A percentile compares a stretch with the other conserved stretches of the same genome.
These are phyloP conservation scores for Rhabdomys dilectus DNA, from an alignment of 2,113 vertebrate species.

Conservation along the genomic window DNA sequence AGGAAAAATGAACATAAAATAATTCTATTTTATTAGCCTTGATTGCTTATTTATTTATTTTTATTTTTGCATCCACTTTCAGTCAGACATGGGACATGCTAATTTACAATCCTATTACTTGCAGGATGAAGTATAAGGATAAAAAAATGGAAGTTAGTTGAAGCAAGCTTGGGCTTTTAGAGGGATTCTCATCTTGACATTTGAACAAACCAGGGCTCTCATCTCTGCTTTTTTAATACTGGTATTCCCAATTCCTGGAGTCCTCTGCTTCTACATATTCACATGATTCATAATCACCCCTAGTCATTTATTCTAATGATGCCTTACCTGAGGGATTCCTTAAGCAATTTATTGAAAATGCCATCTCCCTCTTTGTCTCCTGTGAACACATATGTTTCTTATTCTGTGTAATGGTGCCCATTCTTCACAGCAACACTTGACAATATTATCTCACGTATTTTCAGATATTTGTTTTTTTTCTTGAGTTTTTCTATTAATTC, in stretches of 20 bases:
- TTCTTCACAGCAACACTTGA: not conserved
- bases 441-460: not conserved
- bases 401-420: not conserved
- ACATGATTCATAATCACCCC: not conserved
- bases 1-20: not conserved
- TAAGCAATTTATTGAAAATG: not conserved
- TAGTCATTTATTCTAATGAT: not conserved
- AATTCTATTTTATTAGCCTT: not conserved
- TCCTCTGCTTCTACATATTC: not conserved
- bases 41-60: not conserved
- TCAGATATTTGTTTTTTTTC: not conserved
- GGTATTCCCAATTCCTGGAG: not conserved
- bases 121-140: too few species aligned
- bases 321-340: not conserved
- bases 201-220: not conserved
- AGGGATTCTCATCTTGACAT: not conserved
- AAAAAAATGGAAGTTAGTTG: not conserved
- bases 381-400: not conserved
- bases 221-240: not conserved
- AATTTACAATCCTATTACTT: not conserved
- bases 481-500: not conserved
- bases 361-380: fast-evolving
- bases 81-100: not conserved
- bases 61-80: not conserved
- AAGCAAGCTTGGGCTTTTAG: not conserved